Conservation (phyloP, 2,797 vertebrate genomes). For the Enoplosus armatus region DNA sequence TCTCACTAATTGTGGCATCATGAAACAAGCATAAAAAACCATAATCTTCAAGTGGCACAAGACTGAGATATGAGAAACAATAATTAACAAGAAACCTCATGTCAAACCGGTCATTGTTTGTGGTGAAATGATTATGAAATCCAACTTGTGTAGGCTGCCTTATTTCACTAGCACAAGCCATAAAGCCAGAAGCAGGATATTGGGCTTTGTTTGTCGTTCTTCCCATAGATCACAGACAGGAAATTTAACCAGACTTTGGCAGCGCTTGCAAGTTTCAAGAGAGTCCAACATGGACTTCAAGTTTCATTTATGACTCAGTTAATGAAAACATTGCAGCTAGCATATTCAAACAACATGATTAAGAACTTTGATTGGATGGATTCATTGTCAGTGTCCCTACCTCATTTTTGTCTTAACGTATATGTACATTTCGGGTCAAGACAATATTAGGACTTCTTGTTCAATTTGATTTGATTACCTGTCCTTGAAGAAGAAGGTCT, state of each 20-base stretch:
- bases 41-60: constrained; percentile 19
- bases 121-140: constrained; percentile 45
- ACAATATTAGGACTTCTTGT: background rate
- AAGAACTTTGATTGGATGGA: background rate
- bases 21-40: constrained; percentile 27
- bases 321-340: constrained; percentile 11
- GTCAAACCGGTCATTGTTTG: constrained; percentile 33
- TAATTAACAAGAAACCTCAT: constrained; percentile 26
- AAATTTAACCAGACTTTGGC: constrained; percentile 27
- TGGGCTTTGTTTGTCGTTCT: constrained; percentile 28
- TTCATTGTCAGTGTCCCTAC: background rate
- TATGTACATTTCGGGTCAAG: background rate
- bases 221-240: constrained; percentile 26
- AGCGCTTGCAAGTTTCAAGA: constrained; percentile 2
- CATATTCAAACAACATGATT: constrained; percentile 14
- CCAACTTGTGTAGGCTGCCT: constrained; percentile 23
- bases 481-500: constrained; percentile 98
- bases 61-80: constrained; percentile 34
- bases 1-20: constrained; percentile 44
- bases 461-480: constrained; percentile 83
- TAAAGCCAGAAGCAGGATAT: constrained; percentile 14
- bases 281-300: constrained; percentile 25
- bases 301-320: constrained; percentile 25
- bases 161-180: constrained; percentile 21
- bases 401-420: background rate